Percentiles rank a stretch among this genome's conserved stretches.
phyloP scores from a whole-genome alignment of 2,888 invertebrate species.

The Incurvaria masculella region DNA sequence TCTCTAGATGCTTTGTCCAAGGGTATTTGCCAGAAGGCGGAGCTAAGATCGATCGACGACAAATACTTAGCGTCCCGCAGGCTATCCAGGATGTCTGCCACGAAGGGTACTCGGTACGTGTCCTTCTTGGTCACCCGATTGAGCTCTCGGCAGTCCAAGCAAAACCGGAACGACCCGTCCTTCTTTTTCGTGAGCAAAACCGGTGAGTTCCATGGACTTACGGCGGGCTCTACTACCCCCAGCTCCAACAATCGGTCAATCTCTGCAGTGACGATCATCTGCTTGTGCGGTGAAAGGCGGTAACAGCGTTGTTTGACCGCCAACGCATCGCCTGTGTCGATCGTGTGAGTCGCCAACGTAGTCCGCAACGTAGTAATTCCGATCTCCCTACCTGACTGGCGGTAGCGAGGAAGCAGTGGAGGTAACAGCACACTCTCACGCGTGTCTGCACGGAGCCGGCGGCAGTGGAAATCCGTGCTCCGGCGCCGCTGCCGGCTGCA shows the following conservation, averaged over 20 bases:
- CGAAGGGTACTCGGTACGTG: conserved; percentile 4
- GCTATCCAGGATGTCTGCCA: conserved; percentile 9
- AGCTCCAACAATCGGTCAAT: conserved; percentile 5
- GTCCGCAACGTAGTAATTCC: too few relatives aligned
- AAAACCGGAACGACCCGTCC: conserved; percentile 8
- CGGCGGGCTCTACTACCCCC: conserved; percentile 7
- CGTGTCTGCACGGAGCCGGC: too few relatives aligned
- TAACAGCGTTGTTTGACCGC: conserved; percentile 1
- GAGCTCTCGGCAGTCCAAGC: conserved; percentile 14
- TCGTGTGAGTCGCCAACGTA: too few relatives aligned
- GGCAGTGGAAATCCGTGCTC: too few relatives aligned
- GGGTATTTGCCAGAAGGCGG: conserved; percentile 16
- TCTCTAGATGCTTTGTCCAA: conserved; percentile 7
- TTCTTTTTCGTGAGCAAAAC: conserved; percentile 8
- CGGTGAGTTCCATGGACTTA: conserved; percentile 11
- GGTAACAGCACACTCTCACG: too few relatives aligned
- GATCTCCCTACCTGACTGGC: too few relatives aligned
- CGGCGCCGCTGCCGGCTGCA: too few relatives aligned
- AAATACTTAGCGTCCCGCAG: conserved; percentile 3
- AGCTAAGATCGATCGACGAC: conserved; percentile 12
- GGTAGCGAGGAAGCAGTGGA: too few relatives aligned
- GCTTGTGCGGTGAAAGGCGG: neutral
- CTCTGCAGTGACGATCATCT: neutral
- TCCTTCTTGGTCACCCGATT: conserved; percentile 12
- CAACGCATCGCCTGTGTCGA: neutral